Base-by-base conservation (phyloP, 2,113 vertebrate species). In the Dolichallabes microphthalmus region DNA sequence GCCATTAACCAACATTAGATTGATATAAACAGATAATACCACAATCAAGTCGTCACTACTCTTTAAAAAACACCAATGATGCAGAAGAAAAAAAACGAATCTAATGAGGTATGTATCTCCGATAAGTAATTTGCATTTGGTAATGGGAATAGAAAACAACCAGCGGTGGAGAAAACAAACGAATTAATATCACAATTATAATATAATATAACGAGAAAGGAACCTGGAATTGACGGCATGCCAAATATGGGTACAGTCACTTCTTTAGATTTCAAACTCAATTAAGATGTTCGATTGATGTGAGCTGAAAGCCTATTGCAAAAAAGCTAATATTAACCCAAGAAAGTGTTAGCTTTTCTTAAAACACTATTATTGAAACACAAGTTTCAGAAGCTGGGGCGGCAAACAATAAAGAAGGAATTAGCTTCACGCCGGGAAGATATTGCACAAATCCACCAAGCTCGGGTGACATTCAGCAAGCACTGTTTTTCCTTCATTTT, bases 381-480 rank as follows among this genome's bases (percentile, higher is more conserved):
- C 80, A 50, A 87, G 32, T 87, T 82, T 88, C 78, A 82, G 64
- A 82, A 82, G 85, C 66, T 68, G 52, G n/a, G 57, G 45, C 39
- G 25, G 68, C 76, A 81, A 89, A 89, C 85, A 90, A 87, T 90
- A 85, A 89, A 88, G 63, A n/a, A 87, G 61, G 82, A 87, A 88
- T 88, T 87, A 89, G 50, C 66, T 83, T 73, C 77, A 82, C 25
- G 22, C 58, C 25, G n/a, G 53, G 45, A 50, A 79, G 39, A 86
- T 79, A 84, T 71, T 60, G 66, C 83, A 60, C 19, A 78, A 90
- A 66, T 86, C 83, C 86, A 81, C 60, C 77, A 81, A 84, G 85
- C 86, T 79, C n/a, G 57, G 77, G 45, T 90, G 89, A 90, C 88
- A 89, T 89, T 90, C 80, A 85, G 69, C 82, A 82, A 80, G 60